A percentile compares a stretch with the other conserved stretches of the same genome.
These are phyloP conservation scores for western clawed frog (Xenopus tropicalis) DNA, from an alignment of 2,113 vertebrate genomes.

Conservation along the genomic window UCB_Xtro_10.0 CM004445.2:48923501-48924000, in stretches of 20 bases:
- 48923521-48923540: too few relatives aligned
- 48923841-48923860: background rate
- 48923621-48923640: background rate
- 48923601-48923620: background rate
- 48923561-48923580: too few relatives aligned
- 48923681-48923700: constrained; percentile 1
- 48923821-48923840: too few relatives aligned
- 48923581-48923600: too few relatives aligned
- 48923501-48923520: too few relatives aligned
- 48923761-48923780: constrained; percentile 90
- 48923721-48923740: constrained; percentile 70
- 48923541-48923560: too few relatives aligned
- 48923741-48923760: constrained; percentile 98
- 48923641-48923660: background rate
- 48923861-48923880: background rate
- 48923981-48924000: too few relatives aligned
- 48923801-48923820: too few relatives aligned
- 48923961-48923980: constrained; percentile 3
- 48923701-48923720: constrained; percentile 69
- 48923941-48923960: background rate
- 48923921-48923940: constrained; percentile 22
- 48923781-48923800: background rate
- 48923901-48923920: too few relatives aligned
- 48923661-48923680: background rate
- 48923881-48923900: background rate